These are phyloP conservation scores for Hyppa rectilinea DNA, from an alignment of 2,888 invertebrate species.

Conservation along the genomic window DNA sequence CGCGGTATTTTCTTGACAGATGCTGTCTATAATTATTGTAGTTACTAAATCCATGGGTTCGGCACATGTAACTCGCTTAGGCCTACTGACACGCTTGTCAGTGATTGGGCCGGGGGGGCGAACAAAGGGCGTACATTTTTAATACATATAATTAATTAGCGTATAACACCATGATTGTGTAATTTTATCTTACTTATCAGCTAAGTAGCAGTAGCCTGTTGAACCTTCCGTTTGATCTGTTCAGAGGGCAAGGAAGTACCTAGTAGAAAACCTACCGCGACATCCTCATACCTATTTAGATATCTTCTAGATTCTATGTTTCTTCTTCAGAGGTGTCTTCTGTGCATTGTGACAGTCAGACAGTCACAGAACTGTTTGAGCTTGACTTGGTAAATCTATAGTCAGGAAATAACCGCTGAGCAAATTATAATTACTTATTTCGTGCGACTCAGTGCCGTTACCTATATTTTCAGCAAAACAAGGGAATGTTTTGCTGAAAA, in stretches of 20 bases:
- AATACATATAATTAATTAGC: background rate
- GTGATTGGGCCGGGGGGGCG: background rate
- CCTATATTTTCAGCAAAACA: background rate
- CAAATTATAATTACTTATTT: background rate
- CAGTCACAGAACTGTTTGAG: conserved; percentile 5
- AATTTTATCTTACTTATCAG: background rate
- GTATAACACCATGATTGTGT: background rate
- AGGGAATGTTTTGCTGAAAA: too few relatives aligned
- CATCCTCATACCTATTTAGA: background rate
- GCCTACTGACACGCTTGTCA: background rate
- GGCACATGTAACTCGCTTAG: background rate
- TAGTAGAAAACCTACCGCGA: background rate
- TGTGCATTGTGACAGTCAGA: background rate
- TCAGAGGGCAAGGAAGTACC: background rate
- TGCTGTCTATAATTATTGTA: background rate
- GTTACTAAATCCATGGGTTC: background rate
- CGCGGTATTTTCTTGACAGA: background rate
- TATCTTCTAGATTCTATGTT: background rate
- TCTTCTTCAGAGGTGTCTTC: background rate
- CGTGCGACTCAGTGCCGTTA: background rate
- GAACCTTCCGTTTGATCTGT: background rate
- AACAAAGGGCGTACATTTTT: background rate
- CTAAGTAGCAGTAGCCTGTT: background rate
- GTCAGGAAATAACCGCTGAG: background rate
- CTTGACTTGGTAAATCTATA: background rate